Evolutionary conservation across 1,140 invertebrate genomes (phyloP).

Genomic region (Tyrophagus putrescentiae): DNA sequence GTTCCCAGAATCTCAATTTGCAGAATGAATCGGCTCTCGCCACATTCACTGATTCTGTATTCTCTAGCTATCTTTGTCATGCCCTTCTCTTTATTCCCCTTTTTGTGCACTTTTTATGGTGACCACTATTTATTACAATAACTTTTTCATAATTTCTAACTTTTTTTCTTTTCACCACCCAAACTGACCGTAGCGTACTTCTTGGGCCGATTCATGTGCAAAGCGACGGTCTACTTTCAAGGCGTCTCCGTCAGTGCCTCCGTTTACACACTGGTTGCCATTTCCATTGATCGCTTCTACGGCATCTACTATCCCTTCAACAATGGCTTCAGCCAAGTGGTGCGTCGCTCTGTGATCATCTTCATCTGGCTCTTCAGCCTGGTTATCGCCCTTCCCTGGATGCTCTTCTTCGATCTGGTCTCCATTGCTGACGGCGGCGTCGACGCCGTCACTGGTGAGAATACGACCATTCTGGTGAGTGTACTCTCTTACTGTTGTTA

Average conservation of each 20-base stretch:
- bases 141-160: background rate
- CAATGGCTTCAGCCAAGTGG: conserved; percentile 69
- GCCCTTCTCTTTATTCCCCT: too few species aligned
- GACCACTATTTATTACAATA: background rate
- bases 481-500: conserved; percentile 2
- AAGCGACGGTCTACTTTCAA: conserved; percentile 81
- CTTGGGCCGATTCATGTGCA: conserved; percentile 80
- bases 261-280: conserved; percentile 79
- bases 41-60: background rate
- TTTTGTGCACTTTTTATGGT: too few species aligned
- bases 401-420: conserved; percentile 59
- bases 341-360: conserved; percentile 68
- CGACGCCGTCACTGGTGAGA: background rate
- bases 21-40: too few species aligned
- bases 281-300: conserved; percentile 80
- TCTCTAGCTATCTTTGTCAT: too few species aligned
- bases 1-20: too few species aligned
- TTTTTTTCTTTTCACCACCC: conserved; percentile 6
- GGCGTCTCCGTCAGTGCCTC: conserved; percentile 84
- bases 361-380: conserved; percentile 76
- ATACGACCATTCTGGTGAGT: background rate
- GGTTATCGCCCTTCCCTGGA: conserved; percentile 71
- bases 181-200: conserved; percentile 58
- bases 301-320: conserved; percentile 87
- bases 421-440: background rate